These are phyloP conservation scores for Leptinotarsa haldemani DNA, from an alignment of 2,888 invertebrate species.

Conservation along the genomic window DNA sequence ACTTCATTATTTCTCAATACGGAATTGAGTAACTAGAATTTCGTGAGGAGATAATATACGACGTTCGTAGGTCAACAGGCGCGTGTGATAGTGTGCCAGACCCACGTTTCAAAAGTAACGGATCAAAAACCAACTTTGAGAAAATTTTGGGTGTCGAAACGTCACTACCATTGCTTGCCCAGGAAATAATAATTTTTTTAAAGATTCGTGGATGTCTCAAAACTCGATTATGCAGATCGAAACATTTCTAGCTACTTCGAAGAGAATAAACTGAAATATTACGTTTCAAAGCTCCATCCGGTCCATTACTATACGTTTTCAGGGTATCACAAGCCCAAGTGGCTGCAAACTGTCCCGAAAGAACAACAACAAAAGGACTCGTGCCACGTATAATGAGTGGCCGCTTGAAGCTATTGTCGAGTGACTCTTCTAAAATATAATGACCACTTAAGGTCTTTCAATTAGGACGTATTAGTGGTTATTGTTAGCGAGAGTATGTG, in stretches of 20 bases:
- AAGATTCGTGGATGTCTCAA: neutral
- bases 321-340: neutral
- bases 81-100: too few species aligned
- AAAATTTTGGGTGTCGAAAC: too few species aligned
- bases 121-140: too few species aligned
- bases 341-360: neutral
- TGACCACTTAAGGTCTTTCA: conserved; percentile 49
- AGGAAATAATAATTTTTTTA: too few species aligned
- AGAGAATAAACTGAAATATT: neutral
- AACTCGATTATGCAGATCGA: neutral
- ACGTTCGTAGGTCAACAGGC: too few species aligned
- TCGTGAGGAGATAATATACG: too few species aligned
- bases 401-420: conserved; percentile 38
- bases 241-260: neutral
- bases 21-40: too few species aligned
- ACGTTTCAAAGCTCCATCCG: neutral
- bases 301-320: neutral
- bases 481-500: conserved; percentile 37
- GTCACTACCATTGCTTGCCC: too few species aligned
- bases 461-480: conserved; percentile 45
- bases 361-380: neutral
- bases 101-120: too few species aligned
- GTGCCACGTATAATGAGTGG: conserved; percentile 18
- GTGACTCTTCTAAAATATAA: conserved; percentile 50
- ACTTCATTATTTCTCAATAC: too few species aligned